Percentiles rank a stretch among this genome's conserved stretches.
These are phyloP conservation scores for Cotesia glomerata DNA, from an alignment of 1,140 invertebrate species.

Conservation along the genomic window DNA sequence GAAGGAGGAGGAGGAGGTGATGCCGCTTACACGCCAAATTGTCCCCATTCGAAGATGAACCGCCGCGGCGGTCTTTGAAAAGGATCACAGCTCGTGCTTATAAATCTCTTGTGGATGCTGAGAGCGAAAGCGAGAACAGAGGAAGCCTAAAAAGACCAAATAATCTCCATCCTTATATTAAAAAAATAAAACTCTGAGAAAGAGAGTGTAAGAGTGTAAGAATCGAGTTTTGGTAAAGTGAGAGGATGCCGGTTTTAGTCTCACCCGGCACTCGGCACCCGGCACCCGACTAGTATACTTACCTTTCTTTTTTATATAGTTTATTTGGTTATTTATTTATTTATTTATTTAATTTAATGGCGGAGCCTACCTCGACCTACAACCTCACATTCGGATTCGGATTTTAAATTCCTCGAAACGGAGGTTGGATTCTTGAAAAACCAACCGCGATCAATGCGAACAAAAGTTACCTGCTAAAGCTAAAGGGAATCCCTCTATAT, in stretches of 20 bases:
- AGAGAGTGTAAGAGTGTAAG: constrained; percentile 12
- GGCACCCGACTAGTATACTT: background rate
- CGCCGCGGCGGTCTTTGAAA: constrained; percentile 43
- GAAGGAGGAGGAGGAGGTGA: background rate
- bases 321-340: background rate
- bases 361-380: constrained; percentile 11
- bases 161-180: background rate
- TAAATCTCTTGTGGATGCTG: constrained; percentile 48
- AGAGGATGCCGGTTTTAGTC: too few relatives aligned
- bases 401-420: constrained; percentile 64
- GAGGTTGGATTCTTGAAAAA: constrained; percentile 63
- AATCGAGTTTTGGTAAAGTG: background rate
- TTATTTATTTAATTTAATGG: background rate
- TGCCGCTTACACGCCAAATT: constrained; percentile 44
- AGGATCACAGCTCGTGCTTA: constrained; percentile 49
- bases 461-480: background rate
- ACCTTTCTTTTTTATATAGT: background rate
- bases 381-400: constrained; percentile 38
- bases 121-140: constrained; percentile 27
- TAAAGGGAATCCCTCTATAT: too few relatives aligned
- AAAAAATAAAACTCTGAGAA: background rate
- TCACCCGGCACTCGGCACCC: too few relatives aligned
- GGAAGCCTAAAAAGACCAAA: constrained; percentile 28
- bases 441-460: constrained; percentile 46
- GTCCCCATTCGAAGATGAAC: constrained; percentile 54